Evolutionary conservation across 64 coral and sea anemone genomes (phyloP), one percentile per base, ranked within the genome.

Genomic region (Hydrozoanthus tunicans): DNA sequence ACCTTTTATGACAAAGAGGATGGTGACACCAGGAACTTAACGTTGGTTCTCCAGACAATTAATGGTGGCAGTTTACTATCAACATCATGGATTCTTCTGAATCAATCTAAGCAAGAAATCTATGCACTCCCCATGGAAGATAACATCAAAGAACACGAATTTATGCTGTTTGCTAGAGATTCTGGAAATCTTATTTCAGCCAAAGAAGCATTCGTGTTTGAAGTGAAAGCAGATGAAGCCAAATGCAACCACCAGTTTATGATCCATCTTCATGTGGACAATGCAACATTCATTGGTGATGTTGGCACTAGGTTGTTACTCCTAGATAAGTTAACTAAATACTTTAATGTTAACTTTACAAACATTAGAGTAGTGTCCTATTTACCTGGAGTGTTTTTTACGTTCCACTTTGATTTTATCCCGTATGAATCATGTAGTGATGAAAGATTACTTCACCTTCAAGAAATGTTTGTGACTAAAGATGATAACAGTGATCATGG

Each of bases 41-140:
- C 61, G 26, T 54, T 93, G 15, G 65, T 86, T 12, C 72, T 92
- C 32, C 83, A 59, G 25, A 84, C 74, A 17, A 84, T 81, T 7
- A 63, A 94, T 55, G 78, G 61, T 59, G 17, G 70, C 11, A 54
- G 78, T 9, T 81, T 97, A 62, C 75, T 97, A 5, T 51, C 78
- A 8, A 92, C 95, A 6, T 97, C 95, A 17, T 97, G 95, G 95
- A 97, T 97, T 56, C 85, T 97, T 11, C 53, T 97, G 15, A 97
- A 97, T 85, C 93, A 93, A n/a, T 92, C 92, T 4, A 75, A 58
- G 4, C 95, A 97, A 77, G 81, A 97, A 56, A 97, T 97, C 60
- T 94, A 92, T 79, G 95, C 92, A 58, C 64, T 97, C 2, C 95
- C 95, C 9, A 82, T 89, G 90, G 59, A 67, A 55, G 59, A 92